These are phyloP conservation scores for Acropora yongei DNA, from an alignment of 64 coral and sea anemone species.

Conservation along the genomic window DNA sequence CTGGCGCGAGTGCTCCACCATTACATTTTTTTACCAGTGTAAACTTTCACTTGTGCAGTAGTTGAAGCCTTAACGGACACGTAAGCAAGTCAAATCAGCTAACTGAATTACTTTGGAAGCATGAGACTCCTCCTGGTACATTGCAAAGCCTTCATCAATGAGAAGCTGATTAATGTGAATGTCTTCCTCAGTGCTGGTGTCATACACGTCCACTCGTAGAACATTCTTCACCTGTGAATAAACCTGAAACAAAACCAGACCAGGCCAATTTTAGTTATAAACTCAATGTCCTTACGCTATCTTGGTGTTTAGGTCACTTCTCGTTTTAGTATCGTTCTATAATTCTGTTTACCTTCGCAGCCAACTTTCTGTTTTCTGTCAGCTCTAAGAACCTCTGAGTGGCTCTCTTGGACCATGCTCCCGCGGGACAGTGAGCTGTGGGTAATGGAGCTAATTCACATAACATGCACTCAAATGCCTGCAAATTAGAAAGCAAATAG, in stretches of 20 bases:
- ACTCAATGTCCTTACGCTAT: no score
- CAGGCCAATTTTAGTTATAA: no score
- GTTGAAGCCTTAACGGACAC: not conserved
- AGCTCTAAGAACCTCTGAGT: constrained; percentile 69
- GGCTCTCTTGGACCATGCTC: constrained; percentile 77
- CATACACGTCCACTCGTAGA: constrained; percentile 86
- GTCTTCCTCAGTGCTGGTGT: constrained; percentile 90
- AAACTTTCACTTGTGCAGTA: no score
- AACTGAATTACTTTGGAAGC: constrained; percentile 71
- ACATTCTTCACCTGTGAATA: constrained; percentile 82
- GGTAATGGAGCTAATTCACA: constrained; percentile 82
- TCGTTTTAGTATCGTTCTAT: no score
- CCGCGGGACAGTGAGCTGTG: constrained; percentile 34
- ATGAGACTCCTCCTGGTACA: constrained; percentile 88
- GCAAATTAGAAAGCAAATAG: not conserved
- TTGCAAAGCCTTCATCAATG: constrained; percentile 79
- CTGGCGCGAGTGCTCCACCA: no score
- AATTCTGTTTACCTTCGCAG: constrained; percentile 76
- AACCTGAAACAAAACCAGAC: constrained; percentile 49
- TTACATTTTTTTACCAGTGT: no score
- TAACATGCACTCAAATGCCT: constrained; percentile 87
- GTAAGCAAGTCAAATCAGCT: not conserved
- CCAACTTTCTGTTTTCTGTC: constrained; percentile 74
- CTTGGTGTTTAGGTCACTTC: no score
- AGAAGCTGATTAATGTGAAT: constrained; percentile 92